Evolutionary conservation across 1,140 invertebrate genomes (phyloP).

Genomic region (Meloidogyne hapla): DNA sequence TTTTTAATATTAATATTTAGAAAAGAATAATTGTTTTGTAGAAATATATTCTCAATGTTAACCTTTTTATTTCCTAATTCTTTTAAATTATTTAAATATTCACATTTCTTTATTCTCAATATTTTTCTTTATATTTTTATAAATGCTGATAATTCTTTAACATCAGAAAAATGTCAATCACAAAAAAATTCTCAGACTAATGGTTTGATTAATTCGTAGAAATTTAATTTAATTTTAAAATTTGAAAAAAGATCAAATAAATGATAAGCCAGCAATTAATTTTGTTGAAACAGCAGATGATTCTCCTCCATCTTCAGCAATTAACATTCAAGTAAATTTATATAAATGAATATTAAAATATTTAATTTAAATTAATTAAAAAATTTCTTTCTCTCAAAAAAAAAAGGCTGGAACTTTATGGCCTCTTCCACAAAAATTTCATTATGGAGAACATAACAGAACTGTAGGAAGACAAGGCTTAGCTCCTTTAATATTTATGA

Average conservation of each 20-base stretch:
- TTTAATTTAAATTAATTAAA: not conserved
- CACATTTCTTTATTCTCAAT: not conserved
- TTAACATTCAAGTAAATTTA: not conserved
- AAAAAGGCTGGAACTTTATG: constrained; percentile 50
- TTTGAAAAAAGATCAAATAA: not conserved
- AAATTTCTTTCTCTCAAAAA: not conserved
- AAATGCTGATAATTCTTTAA: not conserved
- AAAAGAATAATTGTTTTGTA: too few species aligned
- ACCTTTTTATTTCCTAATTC: not conserved
- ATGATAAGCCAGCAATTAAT: not conserved
- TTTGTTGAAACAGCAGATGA: constrained; percentile 1
- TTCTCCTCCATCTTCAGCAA: not conserved
- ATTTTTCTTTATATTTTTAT: not conserved
- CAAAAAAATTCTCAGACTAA: not conserved
- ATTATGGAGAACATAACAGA: constrained; percentile 42
- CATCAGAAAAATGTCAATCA: not conserved
- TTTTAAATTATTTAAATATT: not conserved
- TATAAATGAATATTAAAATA: too few species aligned
- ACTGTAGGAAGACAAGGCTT: constrained; percentile 37
- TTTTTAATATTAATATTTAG: too few species aligned
- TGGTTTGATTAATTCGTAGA: not conserved
- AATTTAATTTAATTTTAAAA: not conserved
- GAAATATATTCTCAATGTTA: too few species aligned
- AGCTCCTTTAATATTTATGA: not conserved
- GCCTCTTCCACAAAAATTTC: constrained; percentile 56